Evolutionary conservation across 1,140 invertebrate genomes (phyloP), one percentile per base, ranked within the genome.

Genomic region (Calycopis cecrops): DNA sequence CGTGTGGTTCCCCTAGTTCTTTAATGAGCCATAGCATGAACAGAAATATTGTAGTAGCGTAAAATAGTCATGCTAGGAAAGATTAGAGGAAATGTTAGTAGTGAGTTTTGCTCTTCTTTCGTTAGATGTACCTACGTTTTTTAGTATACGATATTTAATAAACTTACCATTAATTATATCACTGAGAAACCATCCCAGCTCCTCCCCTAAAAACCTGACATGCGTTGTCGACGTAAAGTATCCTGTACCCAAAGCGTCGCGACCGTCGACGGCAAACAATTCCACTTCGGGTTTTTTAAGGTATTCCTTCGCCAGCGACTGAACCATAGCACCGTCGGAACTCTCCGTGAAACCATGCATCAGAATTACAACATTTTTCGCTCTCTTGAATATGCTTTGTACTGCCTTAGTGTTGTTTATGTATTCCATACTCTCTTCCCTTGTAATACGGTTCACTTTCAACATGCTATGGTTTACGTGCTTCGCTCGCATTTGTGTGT

Each of bases 211-310:
- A 52, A 86, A 87, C n/a, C 73, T 60, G 0, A 71, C 77, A 53
- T 84, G 81, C 0, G 86, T 87, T 9, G 83, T 83, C 1, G 83
- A 80, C 38, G 72, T 65, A 42, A 88, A 80, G 48, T 88, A 88
- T 54, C 85, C 79, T n/a, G 74, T 69, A 54, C 62, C 75, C 18
- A 88, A 79, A 18, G 85, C 58, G 33, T 73, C 77, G 21, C 79
- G 69, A 21, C 79, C 82, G 54, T 88, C 85, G 28, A 88, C 48
- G 0, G 84, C 86, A 35, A 87, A 67, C 3, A 86, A 55, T 55
- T 74, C 76, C 0, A 69, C 18, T 6, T 69, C 57, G 9, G 59
- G 18, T 48, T 56, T 57, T 51, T 85, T 83, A 44, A 77, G 37
- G 1, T 79, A 51, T 11, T 71, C 76, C 1, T 74, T 67, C n/a